Conservation (phyloP, 1,140 invertebrate species). For the Musca domestica region DNA sequence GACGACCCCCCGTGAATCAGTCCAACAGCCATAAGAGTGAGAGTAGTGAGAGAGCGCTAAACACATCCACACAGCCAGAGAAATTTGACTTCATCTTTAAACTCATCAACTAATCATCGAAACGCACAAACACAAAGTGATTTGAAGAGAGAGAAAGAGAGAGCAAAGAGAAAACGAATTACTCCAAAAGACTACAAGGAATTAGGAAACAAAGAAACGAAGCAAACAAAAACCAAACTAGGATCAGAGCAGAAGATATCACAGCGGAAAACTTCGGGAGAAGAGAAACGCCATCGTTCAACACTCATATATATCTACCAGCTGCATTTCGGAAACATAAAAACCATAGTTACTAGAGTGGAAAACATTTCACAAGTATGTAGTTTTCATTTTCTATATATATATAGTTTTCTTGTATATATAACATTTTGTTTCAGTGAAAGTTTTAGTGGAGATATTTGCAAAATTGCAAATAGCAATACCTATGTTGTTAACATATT, state of each 20-base stretch:
- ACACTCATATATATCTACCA: background rate
- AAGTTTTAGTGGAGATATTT: too few species aligned
- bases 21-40: too few species aligned
- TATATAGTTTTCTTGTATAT: too few species aligned
- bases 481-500: too few species aligned
- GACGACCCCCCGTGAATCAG: too few species aligned
- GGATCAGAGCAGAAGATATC: background rate
- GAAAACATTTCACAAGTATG: constrained; percentile 18
- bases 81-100: background rate
- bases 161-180: background rate
- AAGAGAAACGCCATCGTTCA: too few species aligned
- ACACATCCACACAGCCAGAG: too few species aligned
- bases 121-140: constrained; percentile 6
- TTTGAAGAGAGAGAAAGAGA: background rate
- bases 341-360: constrained; percentile 13
- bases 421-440: too few species aligned
- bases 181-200: background rate
- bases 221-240: background rate
- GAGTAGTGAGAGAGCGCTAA: background rate
- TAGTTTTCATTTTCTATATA: background rate
- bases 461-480: too few species aligned
- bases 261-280: too few species aligned
- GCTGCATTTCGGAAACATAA: constrained; percentile 2
- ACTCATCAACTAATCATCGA: constrained; percentile 11
- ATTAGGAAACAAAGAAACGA: background rate